Base-by-base conservation (phyloP, 2,797 vertebrate species). In the Scolopax bukidnonensis region DNA sequence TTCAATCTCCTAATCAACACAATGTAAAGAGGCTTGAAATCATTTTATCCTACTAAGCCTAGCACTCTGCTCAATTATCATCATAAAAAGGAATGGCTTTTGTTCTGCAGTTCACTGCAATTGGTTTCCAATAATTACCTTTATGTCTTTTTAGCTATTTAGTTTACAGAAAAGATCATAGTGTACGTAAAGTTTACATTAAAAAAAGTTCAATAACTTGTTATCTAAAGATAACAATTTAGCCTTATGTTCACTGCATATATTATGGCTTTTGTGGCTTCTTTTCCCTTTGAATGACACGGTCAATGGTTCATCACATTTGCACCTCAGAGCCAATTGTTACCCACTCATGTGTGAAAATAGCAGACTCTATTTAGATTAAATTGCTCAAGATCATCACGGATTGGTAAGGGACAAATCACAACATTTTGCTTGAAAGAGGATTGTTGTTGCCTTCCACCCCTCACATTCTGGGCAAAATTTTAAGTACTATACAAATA, bases 231-330 rank as follows among this genome's bases (percentile, higher is more conserved):
- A 92, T 93, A 96, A 96, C 67, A 93, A 93, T 97, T 96, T 97
- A 96, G 74, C 77, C 65, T 84, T 90, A 56, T 89, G 84, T 92
- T 96, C 24, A 3, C 80, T 61, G 83, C 84, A 95, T 97, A 95
- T 85, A 94, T 96, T 96, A 95, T 23, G 71, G 88, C 89, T 94
- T 96, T 95, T 95, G 94, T 92, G 67, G 61, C 43, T 83, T 87
- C 89, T 80, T 94, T 93, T 96, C 93, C 83, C 53, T 96, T 94
- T 96, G 94, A 96, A 93, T 96, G 95, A 96, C 92, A 95, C 40
- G 60, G 96, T 96, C 96, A 97, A 80, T 25, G 84, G 96, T 97
- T 97, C 97, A 97, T 97, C 94, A 96, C 97, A 97, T 97, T 97
- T 97, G 96, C 95, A 96, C 95, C 94, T 97, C 84, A 87, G 95